These are phyloP conservation scores for Thysanoteuthis rhombus DNA, from an alignment of 2,888 invertebrate genomes.

Conservation along the genomic window DNA sequence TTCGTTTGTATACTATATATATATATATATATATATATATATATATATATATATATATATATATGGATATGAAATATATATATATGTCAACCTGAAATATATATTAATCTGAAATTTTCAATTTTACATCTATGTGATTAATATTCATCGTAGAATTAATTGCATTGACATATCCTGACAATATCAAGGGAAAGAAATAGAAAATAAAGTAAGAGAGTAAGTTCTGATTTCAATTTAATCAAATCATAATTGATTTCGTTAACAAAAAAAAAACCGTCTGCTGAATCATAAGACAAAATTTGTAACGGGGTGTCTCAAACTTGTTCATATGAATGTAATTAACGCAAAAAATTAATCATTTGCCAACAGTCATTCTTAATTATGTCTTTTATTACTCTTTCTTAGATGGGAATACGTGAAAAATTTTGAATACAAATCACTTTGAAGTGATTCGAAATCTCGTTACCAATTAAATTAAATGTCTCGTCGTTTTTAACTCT, in stretches of 20 bases:
- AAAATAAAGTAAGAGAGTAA: background rate
- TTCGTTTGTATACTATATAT: too few relatives aligned
- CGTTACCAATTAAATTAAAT: background rate
- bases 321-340: background rate
- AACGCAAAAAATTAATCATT: background rate
- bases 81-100: too few relatives aligned
- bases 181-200: background rate
- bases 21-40: too few relatives aligned
- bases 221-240: background rate
- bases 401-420: background rate
- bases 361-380: background rate
- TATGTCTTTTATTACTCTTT: background rate
- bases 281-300: background rate
- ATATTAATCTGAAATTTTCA: too few relatives aligned
- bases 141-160: too few relatives aligned
- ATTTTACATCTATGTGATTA: too few relatives aligned
- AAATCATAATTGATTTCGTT: background rate
- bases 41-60: too few relatives aligned
- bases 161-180: too few relatives aligned
- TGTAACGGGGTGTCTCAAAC: background rate
- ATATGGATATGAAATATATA: too few relatives aligned
- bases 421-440: background rate
- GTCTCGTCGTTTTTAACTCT: background rate
- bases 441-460: background rate
- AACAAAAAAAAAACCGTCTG: background rate